Percentiles rank a stretch among this genome's conserved stretches.
These are phyloP conservation scores for Falco naumanni DNA, from an alignment of 2,797 vertebrate genomes.

Conservation along the genomic window DNA sequence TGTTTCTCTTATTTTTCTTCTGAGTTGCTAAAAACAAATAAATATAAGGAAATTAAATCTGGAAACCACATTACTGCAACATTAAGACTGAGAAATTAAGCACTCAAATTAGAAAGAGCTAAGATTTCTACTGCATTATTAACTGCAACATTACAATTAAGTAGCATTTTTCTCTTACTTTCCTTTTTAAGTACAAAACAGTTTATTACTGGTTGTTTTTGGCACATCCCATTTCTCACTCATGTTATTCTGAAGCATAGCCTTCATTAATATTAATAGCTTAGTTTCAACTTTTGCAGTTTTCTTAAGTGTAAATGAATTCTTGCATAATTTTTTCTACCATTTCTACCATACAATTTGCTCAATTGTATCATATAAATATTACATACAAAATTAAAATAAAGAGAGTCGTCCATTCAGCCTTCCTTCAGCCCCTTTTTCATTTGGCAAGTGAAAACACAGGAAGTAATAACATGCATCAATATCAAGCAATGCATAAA, in stretches of 20 bases:
- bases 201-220: not conserved
- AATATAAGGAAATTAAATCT: constrained; percentile 58
- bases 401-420: not conserved
- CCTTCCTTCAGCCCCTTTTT: not conserved
- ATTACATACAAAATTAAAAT: not conserved
- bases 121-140: constrained; percentile 31
- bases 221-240: not conserved
- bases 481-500: not conserved
- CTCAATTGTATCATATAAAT: not conserved
- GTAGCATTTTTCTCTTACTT: not conserved
- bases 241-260: not conserved
- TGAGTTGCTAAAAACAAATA: constrained; percentile 52
- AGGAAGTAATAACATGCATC: not conserved
- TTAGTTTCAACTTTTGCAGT: not conserved
- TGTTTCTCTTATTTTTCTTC: constrained; percentile 34
- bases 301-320: not conserved
- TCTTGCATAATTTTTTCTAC: not conserved
- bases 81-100: constrained; percentile 36
- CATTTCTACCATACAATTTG: not conserved
- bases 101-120: constrained; percentile 9
- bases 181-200: not conserved
- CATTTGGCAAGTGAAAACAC: not conserved
- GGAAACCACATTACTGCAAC: constrained; percentile 18
- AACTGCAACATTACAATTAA: constrained; percentile 26
- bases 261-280: not conserved